Evolutionary conservation across 2,797 vertebrate species (phyloP).

Genomic region (Gobionotothen gibberifrons): DNA sequence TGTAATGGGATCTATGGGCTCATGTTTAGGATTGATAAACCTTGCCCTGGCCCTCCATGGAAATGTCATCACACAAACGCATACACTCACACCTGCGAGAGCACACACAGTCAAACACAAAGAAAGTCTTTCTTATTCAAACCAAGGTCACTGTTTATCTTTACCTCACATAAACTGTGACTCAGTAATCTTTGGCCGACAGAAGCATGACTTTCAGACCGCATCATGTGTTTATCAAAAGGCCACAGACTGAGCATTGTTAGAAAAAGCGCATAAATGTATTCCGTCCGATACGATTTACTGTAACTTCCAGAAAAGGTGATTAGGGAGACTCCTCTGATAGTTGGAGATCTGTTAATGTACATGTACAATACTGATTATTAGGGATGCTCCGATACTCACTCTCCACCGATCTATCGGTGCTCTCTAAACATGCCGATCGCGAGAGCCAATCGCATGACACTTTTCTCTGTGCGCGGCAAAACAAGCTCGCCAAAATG

Average conservation of each 20-base stretch:
- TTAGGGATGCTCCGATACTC: too few relatives aligned
- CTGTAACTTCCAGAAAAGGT: slow-evolving; percentile 47
- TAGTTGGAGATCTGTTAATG: background rate
- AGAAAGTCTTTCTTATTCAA: slow-evolving; percentile 22
- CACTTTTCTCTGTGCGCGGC: too few relatives aligned
- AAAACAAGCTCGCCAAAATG: too few relatives aligned
- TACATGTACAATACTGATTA: background rate
- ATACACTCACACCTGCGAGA: background rate
- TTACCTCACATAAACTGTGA: slow-evolving; percentile 26
- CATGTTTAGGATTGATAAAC: slow-evolving; percentile 80
- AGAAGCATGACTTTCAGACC: slow-evolving; percentile 30
- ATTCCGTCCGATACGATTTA: slow-evolving; percentile 52
- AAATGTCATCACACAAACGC: slow-evolving; percentile 66
- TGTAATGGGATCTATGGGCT: slow-evolving; percentile 72
- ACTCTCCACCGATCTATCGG: too few relatives aligned
- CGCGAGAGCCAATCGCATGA: too few relatives aligned
- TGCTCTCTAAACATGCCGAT: too few relatives aligned
- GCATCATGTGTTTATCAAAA: slow-evolving; percentile 55
- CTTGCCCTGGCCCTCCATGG: slow-evolving; percentile 57
- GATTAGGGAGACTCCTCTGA: slow-evolving; percentile 42
- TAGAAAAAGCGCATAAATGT: slow-evolving; percentile 57
- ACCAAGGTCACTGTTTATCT: slow-evolving; percentile 24
- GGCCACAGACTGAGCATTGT: slow-evolving; percentile 50
- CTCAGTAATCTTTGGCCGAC: slow-evolving; percentile 39
- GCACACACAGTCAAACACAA: slow-evolving; percentile 20